Evolutionary conservation across 2,797 vertebrate genomes (phyloP).

Genomic region (Trachops cirrhosus): DNA sequence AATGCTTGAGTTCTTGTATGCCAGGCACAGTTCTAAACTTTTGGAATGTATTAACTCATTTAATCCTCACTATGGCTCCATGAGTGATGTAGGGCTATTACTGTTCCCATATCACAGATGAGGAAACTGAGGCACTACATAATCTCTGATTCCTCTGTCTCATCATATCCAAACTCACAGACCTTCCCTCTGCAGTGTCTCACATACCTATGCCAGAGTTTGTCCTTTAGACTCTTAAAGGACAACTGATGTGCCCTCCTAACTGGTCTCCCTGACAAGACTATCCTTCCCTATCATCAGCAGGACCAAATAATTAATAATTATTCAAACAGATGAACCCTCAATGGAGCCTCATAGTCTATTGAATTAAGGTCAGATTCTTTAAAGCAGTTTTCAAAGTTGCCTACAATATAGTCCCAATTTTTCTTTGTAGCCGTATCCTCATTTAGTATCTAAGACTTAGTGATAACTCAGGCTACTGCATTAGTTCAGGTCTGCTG

Average conservation of each 20-base stretch:
- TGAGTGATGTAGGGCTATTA: background rate
- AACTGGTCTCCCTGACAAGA: background rate
- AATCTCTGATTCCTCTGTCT: background rate
- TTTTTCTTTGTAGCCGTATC: background rate
- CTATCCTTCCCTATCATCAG: background rate
- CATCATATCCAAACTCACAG: background rate
- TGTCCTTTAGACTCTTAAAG: background rate
- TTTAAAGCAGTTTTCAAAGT: background rate
- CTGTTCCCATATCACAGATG: background rate
- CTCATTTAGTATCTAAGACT: background rate
- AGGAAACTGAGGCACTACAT: background rate
- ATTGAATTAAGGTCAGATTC: constrained; percentile 9
- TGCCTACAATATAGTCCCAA: background rate
- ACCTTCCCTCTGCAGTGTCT: background rate
- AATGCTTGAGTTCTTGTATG: background rate
- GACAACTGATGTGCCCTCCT: background rate
- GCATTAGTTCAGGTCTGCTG: background rate
- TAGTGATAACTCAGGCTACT: background rate
- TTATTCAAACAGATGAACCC: background rate
- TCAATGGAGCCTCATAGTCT: background rate
- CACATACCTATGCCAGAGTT: accelerated
- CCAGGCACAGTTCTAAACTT: background rate
- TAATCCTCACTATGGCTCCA: background rate
- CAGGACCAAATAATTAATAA: background rate
- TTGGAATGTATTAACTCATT: background rate